Percentiles rank a stretch among this genome's conserved stretches.
phyloP scores from a whole-genome alignment of 2,113 vertebrate species.

The Vanacampus margaritifer region DNA sequence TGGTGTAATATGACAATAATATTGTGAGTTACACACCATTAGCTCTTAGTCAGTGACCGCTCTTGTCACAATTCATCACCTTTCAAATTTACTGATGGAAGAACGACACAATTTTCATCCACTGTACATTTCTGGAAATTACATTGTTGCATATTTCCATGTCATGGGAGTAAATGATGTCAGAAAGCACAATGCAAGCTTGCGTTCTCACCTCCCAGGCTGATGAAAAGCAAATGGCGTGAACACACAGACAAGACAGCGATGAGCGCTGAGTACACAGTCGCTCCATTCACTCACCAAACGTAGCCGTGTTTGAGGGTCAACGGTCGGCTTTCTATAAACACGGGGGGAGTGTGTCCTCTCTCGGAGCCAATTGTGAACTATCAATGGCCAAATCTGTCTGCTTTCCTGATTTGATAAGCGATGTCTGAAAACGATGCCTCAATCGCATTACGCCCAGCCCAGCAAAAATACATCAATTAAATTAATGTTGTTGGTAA shows the following conservation, averaged over 20 bases:
- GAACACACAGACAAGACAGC: conserved; percentile 35
- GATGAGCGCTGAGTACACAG: conserved; percentile 45
- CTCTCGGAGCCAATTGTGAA: conserved; percentile 1
- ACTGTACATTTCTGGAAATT: not conserved
- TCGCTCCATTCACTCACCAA: conserved; percentile 40
- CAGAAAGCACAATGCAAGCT: conserved; percentile 5
- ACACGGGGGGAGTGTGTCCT: conserved; percentile 22
- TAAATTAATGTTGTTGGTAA: conserved; percentile 24
- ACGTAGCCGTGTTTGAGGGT: conserved; percentile 51
- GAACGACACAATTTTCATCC: not conserved
- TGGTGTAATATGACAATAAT: not conserved
- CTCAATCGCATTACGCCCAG: conserved; percentile 23
- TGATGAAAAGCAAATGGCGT: conserved; percentile 56
- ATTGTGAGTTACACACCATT: not conserved
- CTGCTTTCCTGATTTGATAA: conserved; percentile 29
- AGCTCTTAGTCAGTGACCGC: not conserved
- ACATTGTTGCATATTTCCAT: not conserved
- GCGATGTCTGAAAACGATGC: conserved; percentile 23
- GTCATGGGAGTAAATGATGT: not conserved
- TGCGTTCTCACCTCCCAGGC: conserved; percentile 20
- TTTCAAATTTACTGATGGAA: not conserved
- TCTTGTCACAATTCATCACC: not conserved
- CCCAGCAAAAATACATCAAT: conserved; percentile 30
- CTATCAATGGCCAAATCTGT: not conserved
- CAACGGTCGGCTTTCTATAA: conserved; percentile 40